Evolutionary conservation across 2,888 invertebrate species (phyloP).

Genomic region (Stenotaenia linearis): DNA sequence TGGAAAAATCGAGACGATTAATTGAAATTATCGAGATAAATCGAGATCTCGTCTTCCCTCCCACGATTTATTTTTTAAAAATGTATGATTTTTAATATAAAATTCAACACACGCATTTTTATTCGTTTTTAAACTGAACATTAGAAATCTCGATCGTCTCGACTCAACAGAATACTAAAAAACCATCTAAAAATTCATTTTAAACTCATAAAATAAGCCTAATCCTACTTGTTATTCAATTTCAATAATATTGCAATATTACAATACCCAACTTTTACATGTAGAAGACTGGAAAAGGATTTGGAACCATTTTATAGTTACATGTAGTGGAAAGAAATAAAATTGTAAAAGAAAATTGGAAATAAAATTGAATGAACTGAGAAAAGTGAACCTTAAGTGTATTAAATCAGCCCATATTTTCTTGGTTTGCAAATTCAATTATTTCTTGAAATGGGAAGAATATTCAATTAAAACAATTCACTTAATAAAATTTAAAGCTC

Average conservation of each 20-base stretch:
- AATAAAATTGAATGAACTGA: not conserved
- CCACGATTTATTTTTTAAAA: too few relatives aligned
- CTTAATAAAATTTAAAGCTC: too few relatives aligned
- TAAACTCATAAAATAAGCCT: not conserved
- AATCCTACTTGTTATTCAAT: not conserved
- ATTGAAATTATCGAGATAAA: too few relatives aligned
- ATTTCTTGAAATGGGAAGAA: too few relatives aligned
- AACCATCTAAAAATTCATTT: not conserved
- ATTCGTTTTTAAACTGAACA: too few relatives aligned
- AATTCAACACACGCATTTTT: too few relatives aligned
- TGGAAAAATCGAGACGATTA: too few relatives aligned
- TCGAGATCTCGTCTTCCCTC: too few relatives aligned
- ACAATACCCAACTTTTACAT: not conserved
- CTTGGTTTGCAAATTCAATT: not conserved
- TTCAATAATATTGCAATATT: not conserved
- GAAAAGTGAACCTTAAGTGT: not conserved
- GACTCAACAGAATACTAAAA: too few relatives aligned
- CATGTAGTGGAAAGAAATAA: not conserved
- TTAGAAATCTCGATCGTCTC: too few relatives aligned
- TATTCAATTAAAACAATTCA: too few relatives aligned
- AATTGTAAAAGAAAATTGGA: not conserved
- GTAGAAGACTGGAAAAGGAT: not conserved
- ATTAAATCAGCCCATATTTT: not conserved
- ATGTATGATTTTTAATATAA: too few relatives aligned
- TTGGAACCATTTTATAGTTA: not conserved